Percentiles rank a stretch among this genome's conserved stretches.
phyloP scores from a whole-genome alignment of 1,140 invertebrate species.

The Lepidostoma basale region DNA sequence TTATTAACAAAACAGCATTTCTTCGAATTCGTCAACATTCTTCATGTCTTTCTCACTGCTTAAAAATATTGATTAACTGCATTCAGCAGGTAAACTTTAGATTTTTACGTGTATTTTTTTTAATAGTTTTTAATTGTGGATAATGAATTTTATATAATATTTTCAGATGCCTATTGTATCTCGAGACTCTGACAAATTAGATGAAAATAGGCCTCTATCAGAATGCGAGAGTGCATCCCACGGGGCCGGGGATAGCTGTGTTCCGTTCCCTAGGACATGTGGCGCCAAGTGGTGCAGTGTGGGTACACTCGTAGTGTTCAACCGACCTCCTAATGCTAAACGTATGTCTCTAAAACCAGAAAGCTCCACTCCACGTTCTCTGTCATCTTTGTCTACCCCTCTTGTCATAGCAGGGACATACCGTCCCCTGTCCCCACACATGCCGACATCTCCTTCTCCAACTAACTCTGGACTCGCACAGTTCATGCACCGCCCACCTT shows the following conservation, averaged over 20 bases:
- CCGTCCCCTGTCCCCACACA: constrained; percentile 59
- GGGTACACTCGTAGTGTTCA: constrained; percentile 84
- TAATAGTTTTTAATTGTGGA: neutral
- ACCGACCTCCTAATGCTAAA: constrained; percentile 75
- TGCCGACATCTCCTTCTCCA: constrained; percentile 59
- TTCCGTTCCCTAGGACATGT: constrained; percentile 92
- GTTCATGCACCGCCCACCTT: constrained; percentile 54
- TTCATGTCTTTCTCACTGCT: constrained; percentile 56
- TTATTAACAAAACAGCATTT: constrained; percentile 57
- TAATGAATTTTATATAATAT: constrained; percentile 1
- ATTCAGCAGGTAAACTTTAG: constrained; percentile 55
- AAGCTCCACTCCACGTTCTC: constrained; percentile 69
- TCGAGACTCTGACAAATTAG: constrained; percentile 56
- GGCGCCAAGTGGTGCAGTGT: constrained; percentile 91
- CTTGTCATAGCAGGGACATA: constrained; percentile 52
- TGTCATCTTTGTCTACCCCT: constrained; percentile 57
- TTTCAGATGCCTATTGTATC: constrained; percentile 58
- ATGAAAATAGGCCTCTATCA: constrained; percentile 55
- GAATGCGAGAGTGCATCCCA: constrained; percentile 62
- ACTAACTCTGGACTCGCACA: constrained; percentile 57
- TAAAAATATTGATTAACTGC: constrained; percentile 57
- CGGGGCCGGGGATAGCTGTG: constrained; percentile 74
- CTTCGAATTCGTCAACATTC: constrained; percentile 56
- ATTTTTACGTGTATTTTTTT: neutral
- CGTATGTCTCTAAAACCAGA: constrained; percentile 72